Evolutionary conservation across 1,140 invertebrate species (phyloP).

Genomic region (Stegodyphus dumicola): DNA sequence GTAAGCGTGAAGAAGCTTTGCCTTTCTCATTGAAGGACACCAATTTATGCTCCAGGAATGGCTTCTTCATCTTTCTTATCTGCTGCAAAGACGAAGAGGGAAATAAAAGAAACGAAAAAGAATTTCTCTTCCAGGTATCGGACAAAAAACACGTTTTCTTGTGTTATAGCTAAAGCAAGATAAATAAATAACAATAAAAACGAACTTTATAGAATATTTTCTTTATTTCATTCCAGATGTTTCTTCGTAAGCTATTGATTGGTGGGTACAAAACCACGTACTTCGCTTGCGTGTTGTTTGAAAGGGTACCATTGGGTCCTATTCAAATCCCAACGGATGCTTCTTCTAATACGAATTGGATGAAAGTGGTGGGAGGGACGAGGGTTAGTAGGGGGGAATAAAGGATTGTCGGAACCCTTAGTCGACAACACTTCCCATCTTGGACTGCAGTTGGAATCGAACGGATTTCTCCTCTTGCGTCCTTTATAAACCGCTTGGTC

Average conservation of each 20-base stretch:
- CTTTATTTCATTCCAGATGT: slow-evolving; percentile 24
- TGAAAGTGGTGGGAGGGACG: slow-evolving; percentile 13
- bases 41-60: too few relatives aligned
- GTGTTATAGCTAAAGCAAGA: not conserved
- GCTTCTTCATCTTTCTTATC: too few relatives aligned
- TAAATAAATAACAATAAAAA: slow-evolving; percentile 55
- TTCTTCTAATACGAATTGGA: slow-evolving; percentile 54
- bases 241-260: slow-evolving; percentile 40
- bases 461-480: slow-evolving; percentile 22
- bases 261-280: slow-evolving; percentile 42
- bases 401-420: slow-evolving; percentile 20
- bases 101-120: too few relatives aligned
- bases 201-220: slow-evolving; percentile 7
- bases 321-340: slow-evolving; percentile 39
- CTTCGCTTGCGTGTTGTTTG: slow-evolving; percentile 32
- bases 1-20: too few relatives aligned
- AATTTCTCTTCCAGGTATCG: too few relatives aligned
- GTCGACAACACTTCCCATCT: slow-evolving; percentile 3
- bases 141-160: not conserved
- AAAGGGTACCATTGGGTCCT: slow-evolving; percentile 25
- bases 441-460: slow-evolving; percentile 1
- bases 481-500: slow-evolving; percentile 56
- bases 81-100: too few relatives aligned
- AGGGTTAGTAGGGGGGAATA: not conserved
- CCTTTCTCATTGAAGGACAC: too few relatives aligned